Base-by-base conservation (phyloP, 2,888 invertebrate species). In the Metopia argyrocephala region DNA sequence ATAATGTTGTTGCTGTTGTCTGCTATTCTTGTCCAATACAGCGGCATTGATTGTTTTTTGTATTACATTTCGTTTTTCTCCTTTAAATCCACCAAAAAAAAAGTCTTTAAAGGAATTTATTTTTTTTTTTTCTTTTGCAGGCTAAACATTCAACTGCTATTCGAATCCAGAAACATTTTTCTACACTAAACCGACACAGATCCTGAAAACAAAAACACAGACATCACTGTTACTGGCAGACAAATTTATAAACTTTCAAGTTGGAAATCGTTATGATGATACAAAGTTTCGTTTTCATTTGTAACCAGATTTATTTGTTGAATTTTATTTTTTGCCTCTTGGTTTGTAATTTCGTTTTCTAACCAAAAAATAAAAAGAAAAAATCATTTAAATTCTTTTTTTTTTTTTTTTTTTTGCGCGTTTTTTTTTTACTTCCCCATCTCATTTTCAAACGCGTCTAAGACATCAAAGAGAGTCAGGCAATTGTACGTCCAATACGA, bases 281-380 rank as follows among this genome's bases (percentile, higher is more conserved):
- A 65, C 45, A 75, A n/a, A n/a, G 79, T 75, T 79, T 79, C 79
- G 54, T 75, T 79, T 79, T 79, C 79, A 62, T 79, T 79, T 79
- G 70, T 70, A 75, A 79, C 75, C 79, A 76, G 75, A 79, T 65
- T 79, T 79, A 54, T 59, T 56, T 38, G 20, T 18, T n/a, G 4
- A 46, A 56, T 6, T 20, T 25, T 23, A 50, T 57, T 59, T 21
- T 7, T 20, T 31, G 20, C 5, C 23, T 45, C 31, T 54, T 45
- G 50, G 25, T 21, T 31, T 31, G 6, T 31, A 12, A 12, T 28
- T n/a, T 70, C 23, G 38, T 46, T 31, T 66, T 56, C n/a, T 23
- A 12, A 15, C 38, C 38, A 38, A 38, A n/a, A n/a, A n/a, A n/a
- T n/a, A n/a, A n/a, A n/a, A n/a, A n/a, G n/a, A n/a, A n/a, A n/a